A percentile compares a stretch with the other conserved stretches of the same genome.
These are phyloP conservation scores for Microctenopoma steveboyesi DNA, from an alignment of 2,797 vertebrate genomes.

Conservation along the genomic window DNA sequence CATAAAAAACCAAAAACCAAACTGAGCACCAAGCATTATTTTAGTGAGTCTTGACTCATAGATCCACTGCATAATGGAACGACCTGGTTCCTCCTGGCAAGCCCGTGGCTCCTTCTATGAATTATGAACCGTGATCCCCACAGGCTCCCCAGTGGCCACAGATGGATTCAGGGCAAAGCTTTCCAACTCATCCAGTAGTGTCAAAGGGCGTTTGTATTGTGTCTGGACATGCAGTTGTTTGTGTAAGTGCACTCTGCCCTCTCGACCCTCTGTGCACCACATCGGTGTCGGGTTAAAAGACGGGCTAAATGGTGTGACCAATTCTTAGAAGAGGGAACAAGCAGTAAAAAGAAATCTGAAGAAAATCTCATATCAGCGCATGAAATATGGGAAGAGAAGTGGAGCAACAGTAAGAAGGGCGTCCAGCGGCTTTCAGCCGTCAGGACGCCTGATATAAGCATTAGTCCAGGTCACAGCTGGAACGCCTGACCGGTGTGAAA, in stretches of 20 bases:
- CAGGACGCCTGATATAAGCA: background rate
- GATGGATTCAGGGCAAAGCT: slow-evolving; percentile 69
- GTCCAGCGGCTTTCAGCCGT: slow-evolving; percentile 17
- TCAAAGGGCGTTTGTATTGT: slow-evolving; percentile 56
- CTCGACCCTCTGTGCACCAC: slow-evolving; percentile 37
- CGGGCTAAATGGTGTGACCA: slow-evolving; percentile 28
- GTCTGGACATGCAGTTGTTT: slow-evolving; percentile 65
- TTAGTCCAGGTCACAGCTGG: slow-evolving; percentile 40
- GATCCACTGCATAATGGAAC: slow-evolving; percentile 78
- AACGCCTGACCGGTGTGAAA: slow-evolving; percentile 7
- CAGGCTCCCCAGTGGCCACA: slow-evolving; percentile 64
- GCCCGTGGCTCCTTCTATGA: slow-evolving; percentile 73
- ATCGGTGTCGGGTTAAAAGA: slow-evolving; percentile 50
- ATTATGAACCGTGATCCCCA: slow-evolving; percentile 83
- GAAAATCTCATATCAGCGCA: background rate
- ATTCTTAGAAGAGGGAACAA: slow-evolving; percentile 54
- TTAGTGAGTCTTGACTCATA: slow-evolving; percentile 40
- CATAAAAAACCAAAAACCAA: too few relatives aligned
- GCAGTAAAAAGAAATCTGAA: background rate
- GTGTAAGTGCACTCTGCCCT: slow-evolving; percentile 49
- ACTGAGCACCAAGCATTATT: too few relatives aligned
- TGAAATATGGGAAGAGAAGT: background rate
- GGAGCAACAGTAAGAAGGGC: background rate
- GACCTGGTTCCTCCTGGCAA: slow-evolving; percentile 56
- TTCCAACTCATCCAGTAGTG: slow-evolving; percentile 57